Base-by-base conservation (phyloP, 64 coral and sea anemone species). In the Pachyseris speciosa region DNA sequence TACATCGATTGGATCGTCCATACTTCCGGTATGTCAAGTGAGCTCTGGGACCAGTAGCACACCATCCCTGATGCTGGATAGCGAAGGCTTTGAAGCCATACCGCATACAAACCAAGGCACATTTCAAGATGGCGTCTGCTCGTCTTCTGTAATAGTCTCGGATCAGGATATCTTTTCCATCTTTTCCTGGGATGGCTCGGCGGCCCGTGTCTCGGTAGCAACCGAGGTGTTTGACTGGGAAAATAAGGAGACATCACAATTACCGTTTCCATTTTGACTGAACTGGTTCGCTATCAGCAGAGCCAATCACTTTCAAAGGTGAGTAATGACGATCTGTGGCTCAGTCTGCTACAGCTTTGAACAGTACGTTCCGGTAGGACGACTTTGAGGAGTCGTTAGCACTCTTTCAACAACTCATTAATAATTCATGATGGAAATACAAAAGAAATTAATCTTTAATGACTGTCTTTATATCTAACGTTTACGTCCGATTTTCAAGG, bases 11-110 rank as follows among this genome's bases (percentile, higher is more conserved):
- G 49, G 42, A 83, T 10, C 64, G 89, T 84, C 89, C 89, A 28
- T 91, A 91, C 44, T 72, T 83, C 5, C 68, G 19, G 61, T 91
- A 91, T 0, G 76, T 84, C 63, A 42, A 7, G 2, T 51, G 44
- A 27, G 75, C 89, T 37, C 77, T 81, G 9, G 51, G 77, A 71
- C 76, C 48, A 29, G 79, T 71, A 37, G 69, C 63, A 32, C 89
- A 91, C 77, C 69, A 74, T 55, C 89, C 89, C 38, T 74, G 64
- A 44, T 91, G 64, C 64, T 91, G 89, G 3, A 91, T 64, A 41
- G 89, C 89, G 44, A 91, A 91, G 5, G 65, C 89, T 40, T 20
- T 40, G 63, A 20, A 68, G 11, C 89, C 63, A 29, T 39, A 24
- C 55, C 44, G 37, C 22, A 63, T 7, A 20, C 78, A 64, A 52